These are phyloP conservation scores for Poeciliopsis gracilis DNA, from an alignment of 2,797 vertebrate genomes.

Conservation along the genomic window DNA sequence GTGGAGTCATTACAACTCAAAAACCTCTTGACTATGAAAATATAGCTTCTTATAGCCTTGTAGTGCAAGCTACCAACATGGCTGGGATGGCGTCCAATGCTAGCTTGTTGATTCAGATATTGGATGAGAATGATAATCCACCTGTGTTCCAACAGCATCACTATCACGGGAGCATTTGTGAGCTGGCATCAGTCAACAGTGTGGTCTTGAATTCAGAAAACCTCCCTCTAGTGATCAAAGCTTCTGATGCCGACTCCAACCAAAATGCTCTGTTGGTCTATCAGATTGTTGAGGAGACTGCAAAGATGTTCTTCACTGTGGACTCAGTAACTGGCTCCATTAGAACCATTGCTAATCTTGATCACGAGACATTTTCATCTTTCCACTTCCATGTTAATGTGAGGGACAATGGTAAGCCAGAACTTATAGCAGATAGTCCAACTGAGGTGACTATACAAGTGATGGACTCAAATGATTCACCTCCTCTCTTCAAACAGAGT, in stretches of 20 bases:
- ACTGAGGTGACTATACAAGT: slow-evolving; percentile 93
- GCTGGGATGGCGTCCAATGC: slow-evolving; percentile 93
- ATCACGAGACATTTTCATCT: slow-evolving; percentile 89
- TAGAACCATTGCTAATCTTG: slow-evolving; percentile 91
- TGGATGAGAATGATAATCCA: slow-evolving; percentile 94
- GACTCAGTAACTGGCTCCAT: slow-evolving; percentile 96
- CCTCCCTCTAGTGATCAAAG: slow-evolving; percentile 91
- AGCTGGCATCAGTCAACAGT: slow-evolving; percentile 91
- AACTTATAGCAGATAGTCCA: slow-evolving; percentile 91
- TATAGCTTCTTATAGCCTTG: slow-evolving; percentile 83
- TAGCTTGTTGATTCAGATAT: slow-evolving; percentile 87
- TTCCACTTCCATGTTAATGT: slow-evolving; percentile 96
- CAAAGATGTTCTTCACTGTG: slow-evolving; percentile 93
- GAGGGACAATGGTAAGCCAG: slow-evolving; percentile 91
- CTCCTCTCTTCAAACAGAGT: slow-evolving; percentile 89
- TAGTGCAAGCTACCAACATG: slow-evolving; percentile 93
- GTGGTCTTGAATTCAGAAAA: slow-evolving; percentile 85
- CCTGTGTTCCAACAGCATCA: slow-evolving; percentile 91
- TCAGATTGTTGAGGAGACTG: slow-evolving; percentile 94
- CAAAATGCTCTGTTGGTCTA: slow-evolving; percentile 94
- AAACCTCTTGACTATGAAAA: slow-evolving; percentile 89
- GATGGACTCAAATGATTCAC: slow-evolving; percentile 94
- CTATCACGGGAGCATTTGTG: slow-evolving; percentile 91
- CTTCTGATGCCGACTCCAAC: slow-evolving; percentile 91
- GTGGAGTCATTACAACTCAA: slow-evolving; percentile 92